Base-by-base conservation (phyloP, 1,140 invertebrate species). In the Oedothorax gibbosus region DNA sequence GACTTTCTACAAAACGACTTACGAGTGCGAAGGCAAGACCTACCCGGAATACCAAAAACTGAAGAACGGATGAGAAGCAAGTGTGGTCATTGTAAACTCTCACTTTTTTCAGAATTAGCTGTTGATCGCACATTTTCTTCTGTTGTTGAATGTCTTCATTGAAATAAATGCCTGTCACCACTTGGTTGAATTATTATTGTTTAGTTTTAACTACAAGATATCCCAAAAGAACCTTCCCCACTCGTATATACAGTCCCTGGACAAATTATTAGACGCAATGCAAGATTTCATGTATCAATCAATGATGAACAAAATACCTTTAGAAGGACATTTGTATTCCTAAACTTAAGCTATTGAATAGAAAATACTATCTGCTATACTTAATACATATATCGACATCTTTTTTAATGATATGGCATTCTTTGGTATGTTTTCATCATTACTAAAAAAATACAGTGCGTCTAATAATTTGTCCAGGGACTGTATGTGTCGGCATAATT, bases 101-200 rank as follows among this genome's bases (percentile, higher is more conserved):
- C 62, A 54, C 68, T 53, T 15, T 60, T 80, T n/a, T 82, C 79
- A 72, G 56, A 73, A 20, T 72, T 82, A 82, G 79, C 79, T 82
- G 79, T 82, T 82, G 68, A 82, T 82, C 79, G 79, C 79, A 82
- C 79, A 82, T 64, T 73, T 51, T 82, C 56, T 54, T 56, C 53
- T 65, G 65, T 69, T 62, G 12, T 56, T 53, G 75, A 64, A 35
- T 20, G 57, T 77, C 18, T 12, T 64, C 79, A 72, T 69, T 69
- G 51, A 54, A 71, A 81, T 71, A 71, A 81, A 69, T 69, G 10
- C 71, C 20, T 81, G 35, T 81, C 76, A 62, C 50, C 11, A 14
- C 6, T 53, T 10, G 10, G 6, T 50, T 68, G 21, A 12, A 68
- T 68, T 15, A 62, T 15, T 15, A 15, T 15, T 15, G 18, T 62